Percentiles rank a stretch among this genome's conserved stretches.
Evolutionary conservation across 2,888 invertebrate genomes (phyloP).

Genomic region (Dynastes tityus): DNA sequence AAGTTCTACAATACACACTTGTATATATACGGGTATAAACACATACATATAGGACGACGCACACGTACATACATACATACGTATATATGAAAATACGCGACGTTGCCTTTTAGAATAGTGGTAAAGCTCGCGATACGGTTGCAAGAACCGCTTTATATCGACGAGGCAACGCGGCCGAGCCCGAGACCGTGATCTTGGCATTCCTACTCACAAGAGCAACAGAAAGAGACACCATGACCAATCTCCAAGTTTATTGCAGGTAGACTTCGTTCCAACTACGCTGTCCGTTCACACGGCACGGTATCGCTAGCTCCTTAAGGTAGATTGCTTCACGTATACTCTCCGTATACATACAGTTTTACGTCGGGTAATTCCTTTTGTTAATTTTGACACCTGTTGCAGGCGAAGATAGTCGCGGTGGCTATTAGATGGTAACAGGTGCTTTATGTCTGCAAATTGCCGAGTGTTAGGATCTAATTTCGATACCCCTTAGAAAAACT

Average conservation of each 20-base stretch:
- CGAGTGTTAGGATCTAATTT: background rate
- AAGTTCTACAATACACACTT: slow-evolving; percentile 48
- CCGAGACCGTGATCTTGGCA: slow-evolving; percentile 68
- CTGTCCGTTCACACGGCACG: slow-evolving; percentile 27
- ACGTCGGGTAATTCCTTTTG: slow-evolving; percentile 48
- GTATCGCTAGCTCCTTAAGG: background rate
- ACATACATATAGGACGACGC: background rate
- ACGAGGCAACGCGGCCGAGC: slow-evolving; percentile 61
- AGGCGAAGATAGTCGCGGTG: slow-evolving; percentile 15
- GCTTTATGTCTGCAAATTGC: slow-evolving; percentile 20
- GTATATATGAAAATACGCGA: slow-evolving; percentile 50
- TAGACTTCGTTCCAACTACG: slow-evolving; percentile 57
- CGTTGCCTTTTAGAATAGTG: slow-evolving; percentile 56
- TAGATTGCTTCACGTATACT: background rate
- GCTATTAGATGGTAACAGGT: slow-evolving; percentile 17
- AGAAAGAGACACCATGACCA: slow-evolving; percentile 56
- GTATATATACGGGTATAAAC: slow-evolving; percentile 3
- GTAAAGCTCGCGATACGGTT: slow-evolving; percentile 58
- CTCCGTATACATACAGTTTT: background rate
- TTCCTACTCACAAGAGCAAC: slow-evolving; percentile 60
- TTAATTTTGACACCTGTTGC: slow-evolving; percentile 54
- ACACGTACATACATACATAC: slow-evolving; percentile 13
- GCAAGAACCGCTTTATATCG: slow-evolving; percentile 57
- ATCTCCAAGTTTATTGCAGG: slow-evolving; percentile 58
- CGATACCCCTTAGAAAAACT: background rate